Percentiles rank a stretch among this genome's conserved stretches.
phyloP scores from a whole-genome alignment of 2,888 invertebrate species.

The Drosophila hamatofila region DNA sequence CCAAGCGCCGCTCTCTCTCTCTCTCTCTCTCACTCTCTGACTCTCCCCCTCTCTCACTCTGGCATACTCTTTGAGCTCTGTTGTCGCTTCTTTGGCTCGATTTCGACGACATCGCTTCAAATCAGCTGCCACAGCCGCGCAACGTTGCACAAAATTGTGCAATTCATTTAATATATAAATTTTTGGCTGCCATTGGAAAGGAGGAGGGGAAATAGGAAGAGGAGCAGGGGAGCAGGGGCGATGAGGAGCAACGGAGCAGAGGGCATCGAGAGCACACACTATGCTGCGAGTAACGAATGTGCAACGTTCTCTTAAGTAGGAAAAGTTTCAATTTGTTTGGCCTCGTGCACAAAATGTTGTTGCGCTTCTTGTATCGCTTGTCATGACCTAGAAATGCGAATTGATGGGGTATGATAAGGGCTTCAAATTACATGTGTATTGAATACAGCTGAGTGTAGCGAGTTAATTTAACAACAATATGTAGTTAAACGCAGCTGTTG shows the following conservation, averaged over 20 bases:
- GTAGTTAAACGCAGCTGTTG: too few species aligned
- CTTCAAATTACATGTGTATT: background rate
- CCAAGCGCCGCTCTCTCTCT: background rate
- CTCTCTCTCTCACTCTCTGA: background rate
- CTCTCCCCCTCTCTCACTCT: background rate
- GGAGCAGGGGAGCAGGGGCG: too few species aligned
- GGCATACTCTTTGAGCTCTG: background rate
- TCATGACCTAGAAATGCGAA: slow-evolving; percentile 13
- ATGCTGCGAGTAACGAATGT: slow-evolving; percentile 58
- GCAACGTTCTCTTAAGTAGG: slow-evolving; percentile 62
- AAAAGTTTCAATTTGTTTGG: slow-evolving; percentile 70
- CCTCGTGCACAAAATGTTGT: slow-evolving; percentile 46
- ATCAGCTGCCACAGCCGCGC: slow-evolving; percentile 51
- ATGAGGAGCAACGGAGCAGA: background rate
- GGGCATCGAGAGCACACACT: background rate
- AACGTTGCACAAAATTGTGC: slow-evolving; percentile 71
- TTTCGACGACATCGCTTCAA: slow-evolving; percentile 46
- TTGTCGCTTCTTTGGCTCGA: slow-evolving; percentile 40
- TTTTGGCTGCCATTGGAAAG: slow-evolving; percentile 31
- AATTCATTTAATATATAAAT: slow-evolving; percentile 69
- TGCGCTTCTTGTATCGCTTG: slow-evolving; percentile 24
- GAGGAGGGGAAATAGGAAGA: too few species aligned
- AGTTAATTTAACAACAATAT: too few species aligned
- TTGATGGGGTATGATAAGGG: background rate
- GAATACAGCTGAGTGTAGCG: too few species aligned